These are phyloP conservation scores for Lasioglossum villosulum DNA, from an alignment of 2,888 invertebrate species.

Conservation along the genomic window DNA sequence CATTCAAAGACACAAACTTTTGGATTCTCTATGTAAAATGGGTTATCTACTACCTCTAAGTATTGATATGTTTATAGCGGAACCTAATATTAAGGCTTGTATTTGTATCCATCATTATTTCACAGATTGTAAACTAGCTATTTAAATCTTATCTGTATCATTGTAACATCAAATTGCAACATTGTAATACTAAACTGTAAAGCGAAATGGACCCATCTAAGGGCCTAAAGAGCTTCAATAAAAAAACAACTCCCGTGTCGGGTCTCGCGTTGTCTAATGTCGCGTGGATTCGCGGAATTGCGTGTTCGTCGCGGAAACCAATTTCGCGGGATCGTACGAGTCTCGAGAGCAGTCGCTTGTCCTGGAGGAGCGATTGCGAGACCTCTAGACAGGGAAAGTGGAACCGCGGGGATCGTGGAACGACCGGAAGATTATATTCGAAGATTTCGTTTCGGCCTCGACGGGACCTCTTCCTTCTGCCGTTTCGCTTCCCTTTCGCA, in stretches of 20 bases:
- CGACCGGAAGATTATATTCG: slow-evolving; percentile 71
- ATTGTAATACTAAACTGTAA: no score
- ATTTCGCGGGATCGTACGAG: slow-evolving; percentile 65
- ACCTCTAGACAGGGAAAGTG: slow-evolving; percentile 30
- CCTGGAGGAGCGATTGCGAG: slow-evolving; percentile 78
- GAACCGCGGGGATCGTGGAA: slow-evolving; percentile 38
- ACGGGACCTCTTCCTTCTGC: slow-evolving; percentile 54
- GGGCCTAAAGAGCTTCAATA: no score
- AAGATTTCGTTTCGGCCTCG: slow-evolving; percentile 71
- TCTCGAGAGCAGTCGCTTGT: slow-evolving; percentile 74
- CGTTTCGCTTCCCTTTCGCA: slow-evolving; percentile 55
- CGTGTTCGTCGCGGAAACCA: slow-evolving; percentile 61
- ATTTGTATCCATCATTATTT: no score
- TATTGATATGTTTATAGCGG: no score
- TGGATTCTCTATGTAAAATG: no score
- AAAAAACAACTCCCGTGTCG: not conserved
- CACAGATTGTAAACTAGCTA: no score
- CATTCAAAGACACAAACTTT: no score
- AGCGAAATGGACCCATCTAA: no score
- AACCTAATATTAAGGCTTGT: no score
- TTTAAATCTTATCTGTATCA: no score
- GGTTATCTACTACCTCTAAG: no score
- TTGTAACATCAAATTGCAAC: no score
- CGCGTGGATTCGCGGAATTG: not conserved
- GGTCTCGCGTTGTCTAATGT: not conserved